phyloP scores from a whole-genome alignment of 2,888 invertebrate genomes.

The Heliconius cydno region DNA sequence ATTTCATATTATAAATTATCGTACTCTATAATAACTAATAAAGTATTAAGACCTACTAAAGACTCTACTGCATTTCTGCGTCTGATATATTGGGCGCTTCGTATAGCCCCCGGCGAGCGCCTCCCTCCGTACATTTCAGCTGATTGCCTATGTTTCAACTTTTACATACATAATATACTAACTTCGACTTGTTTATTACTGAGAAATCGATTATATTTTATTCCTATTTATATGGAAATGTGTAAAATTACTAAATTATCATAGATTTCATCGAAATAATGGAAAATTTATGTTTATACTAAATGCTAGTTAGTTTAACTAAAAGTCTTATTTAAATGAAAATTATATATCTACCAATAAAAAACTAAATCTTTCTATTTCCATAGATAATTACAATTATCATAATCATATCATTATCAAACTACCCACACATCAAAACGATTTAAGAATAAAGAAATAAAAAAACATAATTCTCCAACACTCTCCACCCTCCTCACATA shows the following conservation, averaged over 20 bases:
- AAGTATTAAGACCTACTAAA: background rate
- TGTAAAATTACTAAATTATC: background rate
- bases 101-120: conserved; percentile 74
- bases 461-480: too few species aligned
- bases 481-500: conserved; percentile 18
- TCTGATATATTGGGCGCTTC: conserved; percentile 80
- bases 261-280: background rate
- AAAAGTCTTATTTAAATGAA: background rate
- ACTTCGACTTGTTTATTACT: conserved; percentile 16
- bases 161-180: conserved; percentile 38
- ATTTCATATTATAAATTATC: background rate
- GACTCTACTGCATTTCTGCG: conserved; percentile 59
- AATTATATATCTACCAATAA: background rate
- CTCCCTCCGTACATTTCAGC: conserved; percentile 51
- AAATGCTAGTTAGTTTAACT: background rate
- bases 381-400: background rate
- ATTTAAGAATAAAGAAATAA: background rate
- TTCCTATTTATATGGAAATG: background rate
- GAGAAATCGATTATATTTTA: conserved; percentile 24
- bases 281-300: background rate
- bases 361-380: background rate
- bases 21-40: background rate
- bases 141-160: conserved; percentile 47
- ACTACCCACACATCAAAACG: background rate
- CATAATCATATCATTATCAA: background rate